Base-by-base conservation (phyloP, 2,888 invertebrate genomes). In the Hermaeophaga mercurialis region DNA sequence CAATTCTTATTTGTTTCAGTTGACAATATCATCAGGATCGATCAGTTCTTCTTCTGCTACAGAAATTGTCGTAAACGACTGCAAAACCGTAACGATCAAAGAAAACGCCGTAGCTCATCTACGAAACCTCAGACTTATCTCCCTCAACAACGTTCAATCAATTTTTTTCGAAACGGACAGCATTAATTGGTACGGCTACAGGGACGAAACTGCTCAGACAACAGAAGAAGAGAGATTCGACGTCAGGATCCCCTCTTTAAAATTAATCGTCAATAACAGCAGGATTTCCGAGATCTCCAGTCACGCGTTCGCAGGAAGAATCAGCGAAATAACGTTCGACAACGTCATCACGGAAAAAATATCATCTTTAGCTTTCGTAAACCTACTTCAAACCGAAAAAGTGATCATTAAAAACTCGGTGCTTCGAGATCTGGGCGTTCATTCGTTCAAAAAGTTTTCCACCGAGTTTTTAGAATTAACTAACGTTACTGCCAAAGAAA, bases 361-460 rank as follows among this genome's bases (percentile, higher is more conserved):
- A 55, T 82, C 81, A 66, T 84, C 90, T 0, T 90, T 88, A 73
- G 88, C 90, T 0, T 89, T 92, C 72, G 87, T 88, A 57, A 89
- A 88, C 73, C 81, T 90, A 36, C 49, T 66, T 3, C 73, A 74
- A 57, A 71, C 66, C 9, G 83, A 86, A 65, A 82, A 80, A 46
- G 80, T 91, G 55, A 83, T 84, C 62, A 78, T 92, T 61, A 80
- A 79, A 24, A 81, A 86, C 66, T 85, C 86, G 54, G 73, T 74
- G 1, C 80, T 89, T 38, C 79, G 82, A 34, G 81, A 79, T 44
- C 81, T 90, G 41, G 86, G 88, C 64, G 82, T 82, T 33, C 85
- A 91, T 77, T 85, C 90, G 1, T 90, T 92, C 69, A 92, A 91
- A 70, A 90, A 90, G 76, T 90, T 92, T 70, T 83, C 85, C 18